These are phyloP conservation scores for Eurytoma adleriae DNA, from an alignment of 2,888 invertebrate genomes.

Conservation along the genomic window DNA sequence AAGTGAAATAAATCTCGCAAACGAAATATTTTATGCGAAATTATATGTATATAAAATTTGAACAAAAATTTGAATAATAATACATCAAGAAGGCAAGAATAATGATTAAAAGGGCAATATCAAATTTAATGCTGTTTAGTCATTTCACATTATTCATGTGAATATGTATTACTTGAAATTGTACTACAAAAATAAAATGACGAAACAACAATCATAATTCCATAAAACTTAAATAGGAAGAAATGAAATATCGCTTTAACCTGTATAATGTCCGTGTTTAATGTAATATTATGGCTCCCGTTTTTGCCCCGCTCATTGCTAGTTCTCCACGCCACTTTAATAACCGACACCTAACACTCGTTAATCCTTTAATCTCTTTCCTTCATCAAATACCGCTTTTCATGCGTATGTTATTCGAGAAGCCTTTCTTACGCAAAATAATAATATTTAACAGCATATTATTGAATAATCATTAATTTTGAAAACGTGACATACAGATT, in stretches of 20 bases:
- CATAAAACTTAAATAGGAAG: slow-evolving; percentile 21
- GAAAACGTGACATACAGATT: too few relatives aligned
- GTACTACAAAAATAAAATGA: slow-evolving; percentile 27
- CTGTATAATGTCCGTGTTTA: slow-evolving; percentile 44
- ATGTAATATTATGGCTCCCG: slow-evolving; percentile 38
- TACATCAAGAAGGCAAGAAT: too few relatives aligned
- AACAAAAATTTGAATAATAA: too few relatives aligned
- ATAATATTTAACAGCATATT: too few relatives aligned
- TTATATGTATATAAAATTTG: not conserved
- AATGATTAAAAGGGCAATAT: too few relatives aligned
- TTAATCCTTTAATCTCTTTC: slow-evolving; percentile 19
- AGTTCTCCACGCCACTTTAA: slow-evolving; percentile 37
- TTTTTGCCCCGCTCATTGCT: slow-evolving; percentile 27
- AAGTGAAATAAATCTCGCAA: not conserved
- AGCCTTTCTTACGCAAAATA: not conserved
- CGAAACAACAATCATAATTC: slow-evolving; percentile 21
- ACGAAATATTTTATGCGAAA: not conserved
- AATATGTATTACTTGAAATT: not conserved
- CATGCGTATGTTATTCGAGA: not conserved
- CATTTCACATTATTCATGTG: too few relatives aligned
- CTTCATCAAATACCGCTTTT: slow-evolving; percentile 6
- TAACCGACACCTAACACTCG: slow-evolving; percentile 28
- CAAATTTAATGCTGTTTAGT: too few relatives aligned
- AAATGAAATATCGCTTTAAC: slow-evolving; percentile 26
- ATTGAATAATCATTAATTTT: too few relatives aligned